These are phyloP conservation scores for Mus pahari DNA, from an alignment of 2,113 vertebrate genomes.

Conservation along the genomic window DNA sequence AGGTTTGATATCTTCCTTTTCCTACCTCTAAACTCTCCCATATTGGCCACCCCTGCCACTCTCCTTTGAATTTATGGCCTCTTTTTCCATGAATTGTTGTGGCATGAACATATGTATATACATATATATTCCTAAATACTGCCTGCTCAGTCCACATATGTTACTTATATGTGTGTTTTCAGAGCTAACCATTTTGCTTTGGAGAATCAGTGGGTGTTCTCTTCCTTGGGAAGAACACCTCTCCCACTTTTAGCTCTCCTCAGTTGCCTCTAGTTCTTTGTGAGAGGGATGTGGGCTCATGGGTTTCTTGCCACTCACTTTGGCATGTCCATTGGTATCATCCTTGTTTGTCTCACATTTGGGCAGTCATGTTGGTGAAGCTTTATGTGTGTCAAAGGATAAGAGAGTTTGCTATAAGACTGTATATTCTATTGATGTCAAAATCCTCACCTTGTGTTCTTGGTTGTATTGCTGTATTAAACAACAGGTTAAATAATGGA, in stretches of 20 bases:
- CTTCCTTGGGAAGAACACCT: neutral
- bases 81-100: neutral
- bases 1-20: neutral
- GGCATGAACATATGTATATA: neutral
- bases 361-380: neutral
- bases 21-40: neutral
- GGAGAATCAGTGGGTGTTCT: neutral
- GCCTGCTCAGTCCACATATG: neutral
- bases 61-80: neutral
- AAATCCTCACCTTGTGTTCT: neutral
- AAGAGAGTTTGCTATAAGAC: neutral
- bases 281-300: neutral
- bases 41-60: neutral
- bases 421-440: neutral
- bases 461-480: neutral
- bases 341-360: neutral
- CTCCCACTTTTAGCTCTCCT: neutral
- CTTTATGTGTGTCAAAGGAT: neutral
- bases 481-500: neutral
- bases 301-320: neutral
- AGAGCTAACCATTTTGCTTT: neutral
- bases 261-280: neutral
- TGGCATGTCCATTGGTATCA: neutral
- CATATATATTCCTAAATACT: neutral
- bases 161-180: neutral